Evolutionary conservation across 2,113 vertebrate genomes (phyloP).

Genomic region (Barnardius zonarius): DNA sequence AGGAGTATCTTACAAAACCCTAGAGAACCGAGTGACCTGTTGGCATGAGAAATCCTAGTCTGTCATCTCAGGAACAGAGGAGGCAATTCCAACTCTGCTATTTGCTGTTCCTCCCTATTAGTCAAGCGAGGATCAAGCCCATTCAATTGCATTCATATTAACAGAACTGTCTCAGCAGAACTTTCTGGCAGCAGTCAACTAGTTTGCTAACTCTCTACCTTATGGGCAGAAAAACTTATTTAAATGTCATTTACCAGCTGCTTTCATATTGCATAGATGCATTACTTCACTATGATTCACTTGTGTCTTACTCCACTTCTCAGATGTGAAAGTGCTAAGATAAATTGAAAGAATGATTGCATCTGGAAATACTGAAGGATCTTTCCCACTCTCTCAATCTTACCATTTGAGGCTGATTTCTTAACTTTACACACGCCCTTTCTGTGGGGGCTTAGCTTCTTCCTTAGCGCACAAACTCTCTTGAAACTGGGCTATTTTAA

Average conservation of each 20-base stretch:
- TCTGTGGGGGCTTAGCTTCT: neutral
- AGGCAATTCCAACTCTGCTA: neutral
- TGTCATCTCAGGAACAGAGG: neutral
- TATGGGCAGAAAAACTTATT: neutral
- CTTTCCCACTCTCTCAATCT: neutral
- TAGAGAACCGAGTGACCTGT: neutral
- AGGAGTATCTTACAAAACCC: neutral
- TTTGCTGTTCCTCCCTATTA: neutral
- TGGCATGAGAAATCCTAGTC: neutral
- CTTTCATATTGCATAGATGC: neutral
- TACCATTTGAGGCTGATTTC: neutral
- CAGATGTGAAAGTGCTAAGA: neutral
- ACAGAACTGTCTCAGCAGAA: neutral
- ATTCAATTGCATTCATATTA: neutral
- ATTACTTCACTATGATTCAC: neutral
- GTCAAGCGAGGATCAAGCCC: neutral
- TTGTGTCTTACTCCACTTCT: neutral
- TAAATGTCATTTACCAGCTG: neutral
- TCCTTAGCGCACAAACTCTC: neutral
- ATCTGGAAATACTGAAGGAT: conserved; percentile 21
- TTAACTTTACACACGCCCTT: neutral
- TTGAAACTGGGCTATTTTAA: neutral
- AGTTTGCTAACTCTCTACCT: neutral
- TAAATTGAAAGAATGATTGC: neutral
- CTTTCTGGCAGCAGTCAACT: neutral